Evolutionary conservation across 2,888 invertebrate genomes (phyloP).

Genomic region (Rhagium mordax): DNA sequence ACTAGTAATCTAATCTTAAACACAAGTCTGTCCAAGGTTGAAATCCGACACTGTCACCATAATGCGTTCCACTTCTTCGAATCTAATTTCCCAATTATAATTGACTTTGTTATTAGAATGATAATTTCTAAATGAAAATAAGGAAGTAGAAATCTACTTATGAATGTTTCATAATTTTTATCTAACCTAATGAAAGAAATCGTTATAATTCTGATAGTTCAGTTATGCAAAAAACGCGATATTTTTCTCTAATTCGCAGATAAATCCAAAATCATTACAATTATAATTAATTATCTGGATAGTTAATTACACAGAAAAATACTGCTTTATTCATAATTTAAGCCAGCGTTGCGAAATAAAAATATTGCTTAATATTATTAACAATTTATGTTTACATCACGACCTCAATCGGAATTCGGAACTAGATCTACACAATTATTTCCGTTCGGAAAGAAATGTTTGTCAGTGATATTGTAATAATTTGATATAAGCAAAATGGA

Average conservation of each 20-base stretch:
- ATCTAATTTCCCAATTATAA: not conserved
- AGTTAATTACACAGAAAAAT: not conserved
- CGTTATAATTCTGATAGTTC: not conserved
- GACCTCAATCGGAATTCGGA: not conserved
- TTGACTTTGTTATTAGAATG: not conserved
- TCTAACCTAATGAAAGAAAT: no score
- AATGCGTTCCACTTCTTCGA: not conserved
- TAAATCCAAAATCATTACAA: not conserved
- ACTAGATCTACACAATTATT: not conserved
- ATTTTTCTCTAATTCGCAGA: not conserved
- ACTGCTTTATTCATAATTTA: not conserved
- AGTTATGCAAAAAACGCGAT: not conserved
- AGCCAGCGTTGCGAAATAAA: not conserved
- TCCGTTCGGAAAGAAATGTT: not conserved
- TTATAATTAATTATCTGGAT: not conserved
- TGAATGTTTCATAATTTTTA: not conserved
- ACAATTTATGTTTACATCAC: not conserved
- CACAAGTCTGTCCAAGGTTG: not conserved
- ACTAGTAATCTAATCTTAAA: not conserved
- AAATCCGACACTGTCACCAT: not conserved
- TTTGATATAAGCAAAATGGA: no score
- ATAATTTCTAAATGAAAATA: constrained; percentile 1
- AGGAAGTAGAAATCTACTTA: not conserved
- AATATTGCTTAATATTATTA: constrained; percentile 5
- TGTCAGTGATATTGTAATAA: not conserved